phyloP scores from a whole-genome alignment of 2,113 vertebrate genomes.

The Merops nubicus region DNA sequence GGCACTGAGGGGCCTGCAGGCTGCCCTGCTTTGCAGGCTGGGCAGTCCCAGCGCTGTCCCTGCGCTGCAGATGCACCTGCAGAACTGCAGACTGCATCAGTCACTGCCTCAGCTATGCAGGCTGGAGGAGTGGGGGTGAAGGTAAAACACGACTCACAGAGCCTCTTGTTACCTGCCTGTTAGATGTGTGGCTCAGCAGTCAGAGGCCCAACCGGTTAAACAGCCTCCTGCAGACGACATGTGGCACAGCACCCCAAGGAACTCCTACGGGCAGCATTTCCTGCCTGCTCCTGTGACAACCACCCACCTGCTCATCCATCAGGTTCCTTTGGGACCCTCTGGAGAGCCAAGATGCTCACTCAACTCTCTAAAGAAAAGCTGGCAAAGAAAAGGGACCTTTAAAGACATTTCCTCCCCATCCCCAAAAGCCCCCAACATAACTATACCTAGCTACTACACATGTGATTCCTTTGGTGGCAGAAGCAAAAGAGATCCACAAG shows the following conservation, averaged over 20 bases:
- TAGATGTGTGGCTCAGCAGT: neutral
- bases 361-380: neutral
- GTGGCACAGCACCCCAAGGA: neutral
- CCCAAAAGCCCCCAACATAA: neutral
- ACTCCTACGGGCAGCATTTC: neutral
- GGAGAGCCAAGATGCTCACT: neutral
- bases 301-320: neutral
- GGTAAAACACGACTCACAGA: neutral
- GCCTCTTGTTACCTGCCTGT: neutral
- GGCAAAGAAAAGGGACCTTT: neutral
- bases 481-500: neutral
- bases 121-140: neutral
- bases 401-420: neutral
- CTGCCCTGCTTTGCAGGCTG: neutral
- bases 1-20: neutral
- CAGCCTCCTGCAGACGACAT: neutral
- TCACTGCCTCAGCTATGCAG: fast-evolving
- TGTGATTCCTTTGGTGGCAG: neutral
- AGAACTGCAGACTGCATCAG: neutral
- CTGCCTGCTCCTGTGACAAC: neutral
- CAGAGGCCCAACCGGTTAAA: neutral
- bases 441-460: neutral
- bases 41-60: neutral
- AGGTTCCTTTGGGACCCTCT: neutral
- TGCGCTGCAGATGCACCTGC: too few species aligned